Evolutionary conservation across 2,113 vertebrate genomes (phyloP), one percentile per base, ranked within the genome.

Genomic region (Anoplopoma fimbria): DNA sequence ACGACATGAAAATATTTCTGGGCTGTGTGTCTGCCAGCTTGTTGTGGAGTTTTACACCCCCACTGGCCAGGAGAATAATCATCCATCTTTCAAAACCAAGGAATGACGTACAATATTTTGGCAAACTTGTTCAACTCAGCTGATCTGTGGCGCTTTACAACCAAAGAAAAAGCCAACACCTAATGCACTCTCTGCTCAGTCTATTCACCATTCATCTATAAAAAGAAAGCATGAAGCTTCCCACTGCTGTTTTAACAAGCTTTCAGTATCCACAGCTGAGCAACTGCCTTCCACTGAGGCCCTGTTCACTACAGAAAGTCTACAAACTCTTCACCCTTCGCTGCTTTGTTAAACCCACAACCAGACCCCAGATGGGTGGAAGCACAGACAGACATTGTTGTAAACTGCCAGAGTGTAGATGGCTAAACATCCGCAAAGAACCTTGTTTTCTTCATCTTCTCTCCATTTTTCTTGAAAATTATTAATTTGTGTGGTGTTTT

Each of bases 341-440:
- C 64, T 77, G 87, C 81, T 83, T 79, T 79, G 75, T 82, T 84
- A 62, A 90, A 83, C 36, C 73, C 57, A 74, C 67, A 81, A 31
- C 75, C 42, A 12, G 64, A 79, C 51, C 60, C 42, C 79, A 78
- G 77, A 79, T 51, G 77, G 47, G 9, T 33, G 40, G 45, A 83
- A 38, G 65, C 83, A 86, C 57, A 70, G 61, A 79, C 69, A 47
- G 65, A 82, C 77, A 69, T 58, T 89, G 62, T 86, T 76, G 67
- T 63, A 71, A 84, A 75, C 78, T 63, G 60, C 36, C 65, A 17
- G 77, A 70, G 82, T 51, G 74, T 17, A 65, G 82, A 85, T 2
- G 65, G 31, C 25, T 31, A 73, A 79, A 83, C 70, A 62, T 69
- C 62, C 58, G 2, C 0, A 13, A 67, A 53, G 42, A 63, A 67